Base-by-base conservation (phyloP, 2,797 vertebrate genomes). In the Tympanoctomys barrerae region DNA sequence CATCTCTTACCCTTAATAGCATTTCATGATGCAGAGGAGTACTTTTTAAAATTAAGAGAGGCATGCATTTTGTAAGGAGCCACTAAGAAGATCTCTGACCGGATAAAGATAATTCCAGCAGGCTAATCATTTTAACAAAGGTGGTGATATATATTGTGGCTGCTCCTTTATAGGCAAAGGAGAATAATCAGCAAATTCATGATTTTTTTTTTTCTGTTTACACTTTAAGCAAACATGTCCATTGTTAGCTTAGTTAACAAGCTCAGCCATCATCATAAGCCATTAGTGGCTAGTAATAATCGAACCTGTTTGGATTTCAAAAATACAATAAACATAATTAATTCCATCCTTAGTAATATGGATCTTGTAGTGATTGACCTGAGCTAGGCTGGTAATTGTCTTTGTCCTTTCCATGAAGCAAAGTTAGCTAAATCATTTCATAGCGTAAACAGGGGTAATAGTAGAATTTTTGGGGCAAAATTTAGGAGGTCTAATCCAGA, bases 231-330 rank as follows among this genome's bases (percentile, higher is more conserved):
- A 97, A 91, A 97, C 95, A 90, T 91, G 64, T 91, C 96, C 95
- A 85, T 95, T 97, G 95, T 97, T 97, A 97, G 96, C 91, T 96
- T 93, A 93, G 91, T 91, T 95, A 94, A 96, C 96, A 97, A 90
- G 91, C 93, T 90, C 89, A 95, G 94, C 91, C 93, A 96, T 97
- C 89, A 96, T 96, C 95, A 94, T 96, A 92, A 96, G 85, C 93
- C 96, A 94, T 98, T 97, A 96, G 91, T 95, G 95, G 61, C 78
- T 94, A 94, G 84, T 96, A 94, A 93, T 96, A 95, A 96, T 81
- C 90, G 91, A 95, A 96, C 82, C 91, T 97, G 90, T 97, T 97
- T 98, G 91, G 84, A 96, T 96, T 96, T 98, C 52, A 91, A 94
- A 96, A 97, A 80, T 96, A 95, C 87, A 96, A 93, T 96, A 93